Percentiles rank a stretch among this genome's conserved stretches.
These are phyloP conservation scores for Eledona agricola DNA, from an alignment of 2,888 invertebrate genomes.

Conservation along the genomic window DNA sequence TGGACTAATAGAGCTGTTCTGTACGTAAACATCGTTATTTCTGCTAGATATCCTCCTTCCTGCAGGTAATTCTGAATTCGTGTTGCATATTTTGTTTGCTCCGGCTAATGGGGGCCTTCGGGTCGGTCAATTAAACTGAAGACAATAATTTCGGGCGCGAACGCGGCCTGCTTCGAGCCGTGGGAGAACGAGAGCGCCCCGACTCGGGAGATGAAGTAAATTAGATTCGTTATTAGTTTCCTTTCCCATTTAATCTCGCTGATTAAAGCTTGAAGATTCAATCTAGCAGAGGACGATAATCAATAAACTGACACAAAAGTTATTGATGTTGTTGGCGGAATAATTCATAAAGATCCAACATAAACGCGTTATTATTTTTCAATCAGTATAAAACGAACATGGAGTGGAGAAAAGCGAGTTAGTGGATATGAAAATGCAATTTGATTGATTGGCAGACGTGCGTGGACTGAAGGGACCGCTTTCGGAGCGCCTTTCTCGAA, in stretches of 20 bases:
- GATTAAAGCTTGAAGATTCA: constrained; percentile 40
- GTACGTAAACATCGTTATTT: constrained; percentile 61
- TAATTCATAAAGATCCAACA: constrained; percentile 60
- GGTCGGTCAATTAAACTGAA: constrained; percentile 22
- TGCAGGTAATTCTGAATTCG: constrained; percentile 44
- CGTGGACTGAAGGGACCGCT: constrained; percentile 37
- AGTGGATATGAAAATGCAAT: constrained; percentile 60
- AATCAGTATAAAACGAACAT: constrained; percentile 59
- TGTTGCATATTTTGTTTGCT: constrained; percentile 51
- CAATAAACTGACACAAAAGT: constrained; percentile 52
- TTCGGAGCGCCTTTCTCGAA: constrained; percentile 14
- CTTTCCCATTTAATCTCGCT: constrained; percentile 39
- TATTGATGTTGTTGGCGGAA: constrained; percentile 57
- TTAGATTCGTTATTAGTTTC: constrained; percentile 39
- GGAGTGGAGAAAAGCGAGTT: constrained; percentile 57
- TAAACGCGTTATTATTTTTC: constrained; percentile 61
- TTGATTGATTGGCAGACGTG: constrained; percentile 61
- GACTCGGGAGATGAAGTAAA: constrained; percentile 33
- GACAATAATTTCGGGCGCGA: background rate
- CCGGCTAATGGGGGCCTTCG: constrained; percentile 42
- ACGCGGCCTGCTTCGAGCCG: background rate
- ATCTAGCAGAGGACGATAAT: constrained; percentile 40
- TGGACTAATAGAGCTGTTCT: constrained; percentile 60
- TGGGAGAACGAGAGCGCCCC: constrained; percentile 7
- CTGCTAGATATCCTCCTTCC: constrained; percentile 54